Evolutionary conservation across 2,113 vertebrate genomes (phyloP), one percentile per base, ranked within the genome.

Genomic region (Crypturellus undulatus): DNA sequence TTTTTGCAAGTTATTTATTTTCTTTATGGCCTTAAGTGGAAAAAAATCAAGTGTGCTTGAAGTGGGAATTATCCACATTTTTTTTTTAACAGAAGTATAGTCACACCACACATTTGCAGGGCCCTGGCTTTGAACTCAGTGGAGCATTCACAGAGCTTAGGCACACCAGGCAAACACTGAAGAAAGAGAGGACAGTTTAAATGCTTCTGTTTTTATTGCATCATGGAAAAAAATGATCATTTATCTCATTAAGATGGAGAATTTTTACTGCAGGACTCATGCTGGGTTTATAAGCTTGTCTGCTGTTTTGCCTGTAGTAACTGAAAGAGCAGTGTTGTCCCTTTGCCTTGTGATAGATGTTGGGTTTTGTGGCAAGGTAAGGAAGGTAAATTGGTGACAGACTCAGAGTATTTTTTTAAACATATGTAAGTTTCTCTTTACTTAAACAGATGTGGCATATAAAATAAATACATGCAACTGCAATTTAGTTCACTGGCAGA

Each of bases 1-100:
- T 84, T 94, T 62, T 92, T 91, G 73, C 38, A 95, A 96, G 95
- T 63, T 95, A 86, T 94, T 96, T 97, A 95, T 96, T 97, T 97
- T 95, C 85, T 70, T 95, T 84, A 88, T 86, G 90, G 92, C 95
- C 90, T 94, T 68, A 92, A 87, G 87, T 94, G 82, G 83, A 96
- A 96, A 92, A 88, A 89, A 94, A 96, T 93, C 89, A 92, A 92
- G 78, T 90, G 81, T 68, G 60, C 93, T 96, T 96, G 92, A 95
- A 94, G 84, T 96, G 92, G 82, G 90, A 96, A 95, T 94, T 92
- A 92, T 47, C 43, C 82, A 83, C 88, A 97, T 71, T 49, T 58
- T 38, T 58, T 38, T 94, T 93, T 94, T 71, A 82, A 81, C 90
- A 93, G 90, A 93, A 82, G 20, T 65, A 76, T 92, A 84, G 94